Percentiles rank a stretch among this genome's conserved stretches.
Evolutionary conservation across 2,888 invertebrate species (phyloP).

Genomic region (Flexamia atlantica): DNA sequence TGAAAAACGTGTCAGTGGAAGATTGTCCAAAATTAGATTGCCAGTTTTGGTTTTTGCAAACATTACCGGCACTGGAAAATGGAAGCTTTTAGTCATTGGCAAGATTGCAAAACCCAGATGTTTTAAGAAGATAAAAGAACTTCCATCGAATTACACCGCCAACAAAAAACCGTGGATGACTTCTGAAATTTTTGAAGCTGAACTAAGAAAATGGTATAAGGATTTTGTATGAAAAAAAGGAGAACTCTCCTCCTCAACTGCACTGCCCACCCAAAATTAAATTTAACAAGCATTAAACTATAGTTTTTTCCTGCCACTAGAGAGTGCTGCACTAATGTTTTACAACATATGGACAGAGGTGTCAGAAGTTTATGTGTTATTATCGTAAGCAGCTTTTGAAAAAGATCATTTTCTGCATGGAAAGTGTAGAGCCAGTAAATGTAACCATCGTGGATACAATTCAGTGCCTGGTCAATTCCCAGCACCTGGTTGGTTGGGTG

Average conservation of each 20-base stretch:
- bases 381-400: slow-evolving; percentile 41
- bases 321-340: slow-evolving; percentile 38
- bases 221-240: slow-evolving; percentile 66
- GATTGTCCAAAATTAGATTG: slow-evolving; percentile 70
- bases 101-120: slow-evolving; percentile 48
- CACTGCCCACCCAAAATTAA: slow-evolving; percentile 68
- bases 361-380: slow-evolving; percentile 46
- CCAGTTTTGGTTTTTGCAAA: slow-evolving; percentile 72
- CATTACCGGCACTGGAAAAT: slow-evolving; percentile 72
- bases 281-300: slow-evolving; percentile 68
- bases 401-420: slow-evolving; percentile 10
- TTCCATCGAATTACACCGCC: slow-evolving; percentile 46
- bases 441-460: slow-evolving; percentile 14
- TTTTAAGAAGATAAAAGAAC: slow-evolving; percentile 52
- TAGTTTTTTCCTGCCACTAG: slow-evolving; percentile 66
- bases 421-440: background rate
- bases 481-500: too few relatives aligned
- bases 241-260: slow-evolving; percentile 69
- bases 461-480: slow-evolving; percentile 3
- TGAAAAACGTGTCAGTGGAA: slow-evolving; percentile 71
- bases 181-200: slow-evolving; percentile 38
- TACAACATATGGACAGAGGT: slow-evolving; percentile 62
- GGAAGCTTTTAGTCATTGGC: slow-evolving; percentile 64
- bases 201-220: slow-evolving; percentile 69
- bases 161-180: slow-evolving; percentile 59